A percentile compares a stretch with the other conserved stretches of the same genome.
Evolutionary conservation across 1,140 invertebrate species (phyloP).

Genomic region (Diorhabda elongata): DNA sequence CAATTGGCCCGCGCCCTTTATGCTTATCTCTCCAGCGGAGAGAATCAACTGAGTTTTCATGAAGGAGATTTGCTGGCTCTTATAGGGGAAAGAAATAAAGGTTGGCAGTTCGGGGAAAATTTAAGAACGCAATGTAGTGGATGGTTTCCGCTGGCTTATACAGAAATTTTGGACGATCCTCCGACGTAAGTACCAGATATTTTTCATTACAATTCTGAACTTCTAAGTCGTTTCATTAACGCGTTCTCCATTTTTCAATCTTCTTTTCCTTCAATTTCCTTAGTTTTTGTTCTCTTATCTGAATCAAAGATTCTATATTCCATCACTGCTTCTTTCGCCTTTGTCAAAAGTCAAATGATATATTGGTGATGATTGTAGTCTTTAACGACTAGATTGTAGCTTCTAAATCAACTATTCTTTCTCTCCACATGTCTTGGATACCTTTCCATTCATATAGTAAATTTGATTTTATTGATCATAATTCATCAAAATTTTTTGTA

Average conservation of each 20-base stretch:
- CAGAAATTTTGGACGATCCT: constrained; percentile 63
- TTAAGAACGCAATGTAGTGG: constrained; percentile 82
- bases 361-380: no score
- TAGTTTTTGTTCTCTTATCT: no score
- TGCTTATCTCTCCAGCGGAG: constrained; percentile 83
- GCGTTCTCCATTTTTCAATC: no score
- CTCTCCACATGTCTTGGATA: no score
- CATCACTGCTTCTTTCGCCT: no score
- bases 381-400: no score
- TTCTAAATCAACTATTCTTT: no score
- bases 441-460: no score
- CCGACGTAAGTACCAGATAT: constrained; percentile 49
- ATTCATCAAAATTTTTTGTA: constrained; percentile 21
- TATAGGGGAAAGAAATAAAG: constrained; percentile 86
- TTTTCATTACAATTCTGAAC: neutral
- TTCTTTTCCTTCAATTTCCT: no score
- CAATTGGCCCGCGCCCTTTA: constrained; percentile 79
- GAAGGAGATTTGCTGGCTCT: constrained; percentile 86
- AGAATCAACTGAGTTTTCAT: constrained; percentile 88
- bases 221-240: no score
- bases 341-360: no score
- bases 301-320: no score
- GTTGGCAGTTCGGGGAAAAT: constrained; percentile 95
- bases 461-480: neutral
- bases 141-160: constrained; percentile 93